These are phyloP conservation scores for Sphaerolaimus hirsutus DNA, from an alignment of 2,888 invertebrate species.

Conservation along the genomic window DNA sequence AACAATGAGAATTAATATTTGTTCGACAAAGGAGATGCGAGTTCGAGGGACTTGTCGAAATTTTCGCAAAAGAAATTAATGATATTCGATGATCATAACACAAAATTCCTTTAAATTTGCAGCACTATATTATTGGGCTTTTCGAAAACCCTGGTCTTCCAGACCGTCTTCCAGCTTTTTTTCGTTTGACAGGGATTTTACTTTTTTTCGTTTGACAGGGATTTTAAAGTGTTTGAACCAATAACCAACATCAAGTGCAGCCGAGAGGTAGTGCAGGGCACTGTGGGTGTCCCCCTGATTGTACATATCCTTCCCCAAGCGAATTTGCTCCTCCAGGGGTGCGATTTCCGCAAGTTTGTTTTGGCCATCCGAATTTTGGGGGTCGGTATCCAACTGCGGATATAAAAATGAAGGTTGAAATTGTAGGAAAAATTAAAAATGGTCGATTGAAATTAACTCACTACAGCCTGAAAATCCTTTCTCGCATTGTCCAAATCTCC, in stretches of 20 bases:
- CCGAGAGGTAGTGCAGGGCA: slow-evolving; percentile 39
- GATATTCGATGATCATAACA: too few species aligned
- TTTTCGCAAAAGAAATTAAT: too few species aligned
- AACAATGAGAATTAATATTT: too few species aligned
- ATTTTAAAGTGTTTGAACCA: too few species aligned
- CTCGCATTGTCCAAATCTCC: slow-evolving; percentile 58
- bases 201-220: too few species aligned
- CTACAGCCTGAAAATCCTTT: slow-evolving; percentile 44
- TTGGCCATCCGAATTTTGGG: slow-evolving; percentile 48
- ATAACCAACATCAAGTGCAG: slow-evolving; percentile 5
- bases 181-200: too few species aligned
- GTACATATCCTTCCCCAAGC: slow-evolving; percentile 40
- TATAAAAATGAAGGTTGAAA: slow-evolving; percentile 20
- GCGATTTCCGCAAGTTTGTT: slow-evolving; percentile 42
- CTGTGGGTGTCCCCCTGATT: slow-evolving; percentile 36
- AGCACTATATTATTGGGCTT: too few species aligned
- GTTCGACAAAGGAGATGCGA: too few species aligned
- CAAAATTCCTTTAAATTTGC: too few species aligned
- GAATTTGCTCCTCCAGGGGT: slow-evolving; percentile 39
- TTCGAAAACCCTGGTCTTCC: too few species aligned
- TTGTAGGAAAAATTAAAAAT: neutral
- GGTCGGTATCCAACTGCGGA: slow-evolving; percentile 44
- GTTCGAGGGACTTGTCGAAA: too few species aligned
- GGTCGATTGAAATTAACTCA: neutral
- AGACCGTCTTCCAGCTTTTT: too few species aligned